Base-by-base conservation (phyloP, 2,113 vertebrate genomes). In the Pipra filicauda region DNA sequence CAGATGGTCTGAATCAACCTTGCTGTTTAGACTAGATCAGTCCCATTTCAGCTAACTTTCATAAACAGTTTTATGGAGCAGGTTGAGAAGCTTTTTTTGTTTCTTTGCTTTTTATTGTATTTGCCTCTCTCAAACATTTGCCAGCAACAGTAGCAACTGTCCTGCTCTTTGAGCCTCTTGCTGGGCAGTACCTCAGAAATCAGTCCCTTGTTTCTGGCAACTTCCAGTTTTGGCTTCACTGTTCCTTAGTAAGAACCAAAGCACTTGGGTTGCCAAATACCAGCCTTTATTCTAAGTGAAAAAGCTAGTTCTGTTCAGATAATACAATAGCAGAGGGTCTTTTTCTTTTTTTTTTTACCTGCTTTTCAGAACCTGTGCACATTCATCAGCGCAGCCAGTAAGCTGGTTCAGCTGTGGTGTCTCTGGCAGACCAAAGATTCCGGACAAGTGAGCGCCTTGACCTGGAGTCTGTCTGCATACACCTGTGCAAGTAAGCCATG, bases 351-450 rank as follows among this genome's bases (percentile, higher is more conserved):
- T 39, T 88, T 78, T 69, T 37, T 16, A 35, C 28, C 22, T 93
- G 81, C 7, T 92, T 95, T 96, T 51, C 95, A 99, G 99, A 99
- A 99, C 82, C 64, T 99, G 31, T 99, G 99, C 93, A 99, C 99
- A 0, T 84, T 99, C 30, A 98, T 99, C 96, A 99, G 99, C 23
- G 99, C 98, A 0, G 97, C 98, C 90, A 99, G 99, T 94, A 99
- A 99, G 93, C 93, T 99, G 62, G 98, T 97, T 7, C 99, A 99
- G 96, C 99, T 99, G 72, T 98, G 96, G 72, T 98, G 97, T 33
- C 97, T 99, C 93, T 99, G 99, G 99, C 96, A 96, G 93, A 97
- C 98, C 1, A 98, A 96, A 65, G 98, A 99, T 55, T 95, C 99
- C 0, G 98, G 98, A 8, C 98, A 99, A 57, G 98, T 98, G 26